Conservation (phyloP, 2,113 vertebrate genomes). For the Sarotherodon lohbergeri region DNA sequence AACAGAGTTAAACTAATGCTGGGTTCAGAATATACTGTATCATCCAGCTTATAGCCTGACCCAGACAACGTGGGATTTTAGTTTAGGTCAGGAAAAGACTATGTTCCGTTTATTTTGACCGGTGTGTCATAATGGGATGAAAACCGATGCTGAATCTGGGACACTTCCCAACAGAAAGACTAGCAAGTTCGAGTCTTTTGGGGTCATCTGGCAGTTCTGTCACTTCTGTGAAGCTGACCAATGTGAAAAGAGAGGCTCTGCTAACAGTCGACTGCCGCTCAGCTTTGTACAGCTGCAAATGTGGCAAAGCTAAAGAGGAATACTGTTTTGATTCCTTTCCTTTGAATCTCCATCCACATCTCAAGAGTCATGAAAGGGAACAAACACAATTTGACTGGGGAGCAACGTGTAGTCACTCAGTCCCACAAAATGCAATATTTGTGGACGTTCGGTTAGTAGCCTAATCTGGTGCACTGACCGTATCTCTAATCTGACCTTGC, state of each 20-base stretch:
- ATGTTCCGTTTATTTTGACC: fast-evolving
- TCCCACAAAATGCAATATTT: background rate
- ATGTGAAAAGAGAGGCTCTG: background rate
- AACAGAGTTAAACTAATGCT: background rate
- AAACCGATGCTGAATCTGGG: background rate
- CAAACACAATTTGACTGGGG: background rate
- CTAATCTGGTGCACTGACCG: background rate
- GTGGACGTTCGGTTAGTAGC: background rate
- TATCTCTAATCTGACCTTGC: background rate
- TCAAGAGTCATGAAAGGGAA: background rate
- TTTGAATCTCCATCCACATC: background rate
- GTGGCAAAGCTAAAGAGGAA: background rate
- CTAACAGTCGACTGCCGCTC: background rate
- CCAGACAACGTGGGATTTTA: background rate
- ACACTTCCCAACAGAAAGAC: background rate
- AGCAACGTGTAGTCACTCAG: background rate
- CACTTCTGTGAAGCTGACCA: background rate
- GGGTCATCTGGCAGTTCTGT: background rate
- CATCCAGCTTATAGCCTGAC: background rate
- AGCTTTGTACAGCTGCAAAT: background rate
- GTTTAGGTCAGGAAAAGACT: background rate
- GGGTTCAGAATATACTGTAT: background rate
- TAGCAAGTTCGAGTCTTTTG: background rate
- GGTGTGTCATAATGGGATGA: background rate
- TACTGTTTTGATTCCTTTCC: background rate